Percentiles rank a stretch among this genome's conserved stretches.
These are phyloP conservation scores for Mythimna ferrago DNA, from an alignment of 2,888 invertebrate species.

Conservation along the genomic window DNA sequence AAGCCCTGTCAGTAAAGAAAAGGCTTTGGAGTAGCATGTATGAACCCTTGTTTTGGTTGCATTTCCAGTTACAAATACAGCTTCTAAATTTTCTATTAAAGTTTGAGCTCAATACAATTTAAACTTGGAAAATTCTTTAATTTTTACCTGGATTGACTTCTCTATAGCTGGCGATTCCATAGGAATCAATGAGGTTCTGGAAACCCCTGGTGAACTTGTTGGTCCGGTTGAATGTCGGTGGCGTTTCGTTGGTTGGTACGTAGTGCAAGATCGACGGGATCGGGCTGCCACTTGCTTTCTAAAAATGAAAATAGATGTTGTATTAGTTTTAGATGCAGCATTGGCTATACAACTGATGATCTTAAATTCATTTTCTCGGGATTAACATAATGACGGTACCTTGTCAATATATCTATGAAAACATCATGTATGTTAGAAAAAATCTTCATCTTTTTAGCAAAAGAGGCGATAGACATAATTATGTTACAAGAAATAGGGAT, in stretches of 20 bases:
- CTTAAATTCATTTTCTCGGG: neutral
- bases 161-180: constrained; percentile 96
- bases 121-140: neutral
- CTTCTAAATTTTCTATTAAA: neutral
- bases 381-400: no score
- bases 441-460: no score
- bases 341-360: neutral
- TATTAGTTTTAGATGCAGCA: neutral
- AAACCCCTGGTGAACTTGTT: constrained; percentile 97
- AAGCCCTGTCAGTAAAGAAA: no score
- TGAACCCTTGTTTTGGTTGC: neutral
- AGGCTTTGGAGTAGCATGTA: neutral
- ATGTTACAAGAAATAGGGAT: no score
- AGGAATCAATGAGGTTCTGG: constrained; percentile 96
- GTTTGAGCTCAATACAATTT: neutral
- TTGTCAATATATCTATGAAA: no score
- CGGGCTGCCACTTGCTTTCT: constrained; percentile 93
- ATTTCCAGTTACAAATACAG: neutral
- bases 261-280: constrained; percentile 96
- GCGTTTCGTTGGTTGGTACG: constrained; percentile 93
- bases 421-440: no score
- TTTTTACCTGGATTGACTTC: constrained; percentile 95
- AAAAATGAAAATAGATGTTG: constrained; percentile 46
- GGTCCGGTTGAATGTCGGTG: constrained; percentile 96
- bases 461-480: no score